Percentiles rank a stretch among this genome's conserved stretches.
phyloP scores from a whole-genome alignment of 2,888 invertebrate species.

The Dexiosoma caninum region DNA sequence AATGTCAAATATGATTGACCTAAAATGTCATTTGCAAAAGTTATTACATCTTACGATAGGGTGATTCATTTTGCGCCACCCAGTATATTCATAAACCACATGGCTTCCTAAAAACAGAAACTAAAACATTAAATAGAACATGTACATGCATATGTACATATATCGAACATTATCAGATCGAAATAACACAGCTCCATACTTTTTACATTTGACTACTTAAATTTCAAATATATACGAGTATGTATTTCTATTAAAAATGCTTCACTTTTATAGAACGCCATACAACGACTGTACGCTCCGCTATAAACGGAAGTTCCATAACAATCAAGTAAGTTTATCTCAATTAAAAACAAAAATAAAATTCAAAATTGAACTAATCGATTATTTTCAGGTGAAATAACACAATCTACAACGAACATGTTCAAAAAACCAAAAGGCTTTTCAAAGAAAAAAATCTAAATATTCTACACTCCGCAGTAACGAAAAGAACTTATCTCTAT shows the following conservation, averaged over 20 bases:
- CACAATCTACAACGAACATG: conserved; percentile 3
- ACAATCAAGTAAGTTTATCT: conserved; percentile 20
- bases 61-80: too few species aligned
- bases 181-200: conserved; percentile 10
- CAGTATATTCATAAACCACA: too few species aligned
- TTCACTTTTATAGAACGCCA: conserved; percentile 13
- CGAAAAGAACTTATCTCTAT: conserved; percentile 42
- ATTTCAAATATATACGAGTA: not conserved
- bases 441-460: not conserved
- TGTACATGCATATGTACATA: too few species aligned
- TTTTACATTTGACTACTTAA: conserved; percentile 1
- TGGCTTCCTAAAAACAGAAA: too few species aligned
- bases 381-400: conserved; percentile 21
- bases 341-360: not conserved
- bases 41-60: too few species aligned
- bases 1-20: too few species aligned
- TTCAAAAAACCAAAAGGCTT: not conserved
- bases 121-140: too few species aligned
- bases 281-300: not conserved
- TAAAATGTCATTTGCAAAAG: too few species aligned
- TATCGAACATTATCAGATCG: not conserved
- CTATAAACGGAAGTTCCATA: not conserved
- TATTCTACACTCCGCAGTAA: conserved; percentile 7
- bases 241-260: too few species aligned
- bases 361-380: not conserved